Evolutionary conservation across 2,113 vertebrate species (phyloP), one percentile per base, ranked within the genome.

Genomic region (Melanotaenia duboulayi): DNA sequence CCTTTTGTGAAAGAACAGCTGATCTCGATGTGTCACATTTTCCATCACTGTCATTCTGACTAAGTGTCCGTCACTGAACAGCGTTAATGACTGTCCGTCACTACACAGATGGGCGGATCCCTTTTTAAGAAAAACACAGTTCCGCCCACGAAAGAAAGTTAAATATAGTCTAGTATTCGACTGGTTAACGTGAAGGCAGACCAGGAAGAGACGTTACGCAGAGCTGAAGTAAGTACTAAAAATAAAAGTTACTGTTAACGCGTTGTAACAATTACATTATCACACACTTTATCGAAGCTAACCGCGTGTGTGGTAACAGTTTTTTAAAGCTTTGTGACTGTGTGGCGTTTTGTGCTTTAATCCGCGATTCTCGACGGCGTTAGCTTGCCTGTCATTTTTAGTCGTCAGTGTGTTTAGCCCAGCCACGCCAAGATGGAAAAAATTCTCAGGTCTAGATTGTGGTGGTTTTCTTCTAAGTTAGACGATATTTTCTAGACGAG

Each of bases 111-210:
- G 83, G 86, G 83, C 64, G 82, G 71, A 55, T 55, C 20, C 80
- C n/a, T 4, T 24, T 24, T 28, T 25, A 78, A 81, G 90, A 87
- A 91, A 89, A 89, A 25, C 84, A 24, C 68, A 81, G 89, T 67
- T 74, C 89, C 84, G 58, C 91, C 90, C 90, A 85, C 74, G 14
- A 0, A 0, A 52, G 14, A 0, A 0, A 52, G 4, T 68, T 76
- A 73, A 80, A 54, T n/a, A 78, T 52, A 54, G 35, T 40, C 50
- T 23, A 13, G 14, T 19, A 70, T 10, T n/a, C 2, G 2, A 12
- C 16, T 35, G 48, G 0, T 17, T 3, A 0, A 14, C 51, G 25
- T 35, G 32, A 35, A 39, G 17, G 11, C 14, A 19, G 5, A 46
- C 1, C 22, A 77, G 82, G 74, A 89, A 90, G 76, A 73, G n/a